Percentiles rank a stretch among this genome's conserved stretches.
Evolutionary conservation across 1,140 invertebrate species (phyloP).

Genomic region (Druon quercuslanigerum): DNA sequence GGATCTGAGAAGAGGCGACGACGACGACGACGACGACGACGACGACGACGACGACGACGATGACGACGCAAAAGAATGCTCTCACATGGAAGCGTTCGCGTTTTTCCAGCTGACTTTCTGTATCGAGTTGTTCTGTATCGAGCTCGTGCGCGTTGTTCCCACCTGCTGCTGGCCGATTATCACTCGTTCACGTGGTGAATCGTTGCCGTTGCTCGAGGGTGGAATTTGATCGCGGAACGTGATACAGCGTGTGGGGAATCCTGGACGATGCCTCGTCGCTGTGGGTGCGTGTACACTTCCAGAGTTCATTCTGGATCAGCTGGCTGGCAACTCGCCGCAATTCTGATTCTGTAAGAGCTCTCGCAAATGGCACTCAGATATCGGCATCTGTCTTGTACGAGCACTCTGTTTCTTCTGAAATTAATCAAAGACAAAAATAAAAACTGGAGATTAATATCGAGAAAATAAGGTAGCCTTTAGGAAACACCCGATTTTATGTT

Average conservation of each 20-base stretch:
- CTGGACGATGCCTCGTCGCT: slow-evolving; percentile 45
- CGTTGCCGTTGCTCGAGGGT: neutral
- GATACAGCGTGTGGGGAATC: slow-evolving; percentile 37
- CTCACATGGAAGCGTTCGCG: neutral
- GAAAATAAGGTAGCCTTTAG: too few relatives aligned
- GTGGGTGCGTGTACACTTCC: slow-evolving; percentile 58
- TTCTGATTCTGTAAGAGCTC: slow-evolving; percentile 75
- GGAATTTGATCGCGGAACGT: slow-evolving; percentile 5
- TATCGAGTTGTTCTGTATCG: too few relatives aligned
- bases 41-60: too few relatives aligned
- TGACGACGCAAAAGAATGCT: too few relatives aligned
- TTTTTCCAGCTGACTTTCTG: neutral
- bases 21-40: too few relatives aligned
- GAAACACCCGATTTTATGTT: too few relatives aligned
- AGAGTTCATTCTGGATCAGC: slow-evolving; percentile 67
- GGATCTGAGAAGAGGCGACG: too few relatives aligned
- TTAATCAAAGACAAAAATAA: slow-evolving; percentile 26
- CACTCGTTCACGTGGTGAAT: neutral
- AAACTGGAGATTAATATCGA: too few relatives aligned
- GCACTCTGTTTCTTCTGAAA: slow-evolving; percentile 85
- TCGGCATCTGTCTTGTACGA: slow-evolving; percentile 83
- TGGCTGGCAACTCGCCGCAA: slow-evolving; percentile 63
- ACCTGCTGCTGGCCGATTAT: neutral
- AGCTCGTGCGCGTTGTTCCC: neutral
- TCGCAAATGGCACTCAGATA: slow-evolving; percentile 82